Percentiles rank a stretch among this genome's conserved stretches.
Evolutionary conservation across 1,140 invertebrate genomes (phyloP).

Genomic region (Atopsyche davidsoni): DNA sequence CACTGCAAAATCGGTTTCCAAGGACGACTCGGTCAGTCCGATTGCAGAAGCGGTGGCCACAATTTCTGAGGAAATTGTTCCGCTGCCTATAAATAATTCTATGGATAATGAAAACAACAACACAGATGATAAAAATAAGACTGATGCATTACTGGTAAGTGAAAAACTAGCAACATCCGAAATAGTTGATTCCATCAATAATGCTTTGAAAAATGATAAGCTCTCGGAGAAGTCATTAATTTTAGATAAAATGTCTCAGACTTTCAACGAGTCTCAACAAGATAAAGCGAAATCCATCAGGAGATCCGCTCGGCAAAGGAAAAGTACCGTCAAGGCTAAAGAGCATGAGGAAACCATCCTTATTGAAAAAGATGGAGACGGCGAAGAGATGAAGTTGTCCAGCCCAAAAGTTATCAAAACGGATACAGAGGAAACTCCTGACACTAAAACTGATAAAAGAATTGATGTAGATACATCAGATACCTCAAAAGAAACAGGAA

Average conservation of each 20-base stretch:
- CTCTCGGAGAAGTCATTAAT: slow-evolving; percentile 39
- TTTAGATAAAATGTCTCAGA: slow-evolving; percentile 43
- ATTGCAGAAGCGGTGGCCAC: background rate
- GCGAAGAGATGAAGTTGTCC: slow-evolving; percentile 5
- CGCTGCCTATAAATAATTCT: slow-evolving; percentile 10
- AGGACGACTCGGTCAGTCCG: slow-evolving; percentile 31
- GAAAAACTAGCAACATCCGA: slow-evolving; percentile 20
- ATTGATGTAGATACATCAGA: background rate
- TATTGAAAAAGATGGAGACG: slow-evolving; percentile 36
- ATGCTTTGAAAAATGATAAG: slow-evolving; percentile 37
- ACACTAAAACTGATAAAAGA: background rate
- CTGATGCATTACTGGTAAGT: slow-evolving; percentile 20
- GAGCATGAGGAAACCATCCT: slow-evolving; percentile 36
- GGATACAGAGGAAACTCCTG: background rate
- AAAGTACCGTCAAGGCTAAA: slow-evolving; percentile 45
- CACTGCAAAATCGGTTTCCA: slow-evolving; percentile 38
- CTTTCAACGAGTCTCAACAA: slow-evolving; percentile 36
- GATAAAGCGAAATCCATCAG: slow-evolving; percentile 21
- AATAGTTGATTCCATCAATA: slow-evolving; percentile 30
- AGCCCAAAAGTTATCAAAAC: slow-evolving; percentile 5
- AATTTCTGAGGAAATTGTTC: background rate
- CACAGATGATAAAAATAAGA: slow-evolving; percentile 33
- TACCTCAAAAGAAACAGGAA: background rate
- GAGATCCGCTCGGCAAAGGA: slow-evolving; percentile 25
- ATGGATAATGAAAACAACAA: slow-evolving; percentile 28